Conservation (phyloP, 1,140 invertebrate genomes). For the Arion vulgaris region DNA sequence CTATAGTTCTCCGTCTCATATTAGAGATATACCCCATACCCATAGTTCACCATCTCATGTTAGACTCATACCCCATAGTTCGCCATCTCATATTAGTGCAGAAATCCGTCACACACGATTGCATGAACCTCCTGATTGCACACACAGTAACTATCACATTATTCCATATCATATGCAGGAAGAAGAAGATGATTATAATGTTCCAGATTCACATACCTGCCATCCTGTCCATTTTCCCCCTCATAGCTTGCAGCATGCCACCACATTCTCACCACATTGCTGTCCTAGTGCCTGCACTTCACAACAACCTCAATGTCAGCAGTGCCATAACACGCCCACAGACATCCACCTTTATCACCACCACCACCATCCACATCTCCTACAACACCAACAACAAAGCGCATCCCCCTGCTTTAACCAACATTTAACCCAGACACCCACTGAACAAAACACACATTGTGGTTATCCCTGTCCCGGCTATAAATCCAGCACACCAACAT, state of each 20-base stretch:
- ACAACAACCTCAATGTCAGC: not conserved
- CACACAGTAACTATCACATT: no score
- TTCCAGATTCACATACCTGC: no score
- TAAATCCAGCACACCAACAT: constrained; percentile 84
- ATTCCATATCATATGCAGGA: no score
- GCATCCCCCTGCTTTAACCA: constrained; percentile 65
- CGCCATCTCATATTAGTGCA: no score
- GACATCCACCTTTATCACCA: not conserved
- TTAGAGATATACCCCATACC: not conserved
- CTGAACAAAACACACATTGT: constrained; percentile 76
- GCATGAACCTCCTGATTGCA: no score
- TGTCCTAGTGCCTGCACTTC: not conserved
- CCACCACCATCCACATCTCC: not conserved
- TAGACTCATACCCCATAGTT: not conserved
- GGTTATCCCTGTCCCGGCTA: constrained; percentile 90
- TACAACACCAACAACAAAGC: constrained; percentile 21
- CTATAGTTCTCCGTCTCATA: not conserved
- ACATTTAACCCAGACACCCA: constrained; percentile 61
- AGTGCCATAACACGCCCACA: constrained; percentile 12
- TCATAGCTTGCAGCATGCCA: no score
- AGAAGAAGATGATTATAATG: no score
- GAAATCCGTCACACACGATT: no score
- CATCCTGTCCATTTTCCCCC: no score
- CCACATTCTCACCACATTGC: no score
- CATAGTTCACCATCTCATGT: not conserved